Evolutionary conservation across 2,888 invertebrate species (phyloP).

Genomic region (Muscina levida): DNA sequence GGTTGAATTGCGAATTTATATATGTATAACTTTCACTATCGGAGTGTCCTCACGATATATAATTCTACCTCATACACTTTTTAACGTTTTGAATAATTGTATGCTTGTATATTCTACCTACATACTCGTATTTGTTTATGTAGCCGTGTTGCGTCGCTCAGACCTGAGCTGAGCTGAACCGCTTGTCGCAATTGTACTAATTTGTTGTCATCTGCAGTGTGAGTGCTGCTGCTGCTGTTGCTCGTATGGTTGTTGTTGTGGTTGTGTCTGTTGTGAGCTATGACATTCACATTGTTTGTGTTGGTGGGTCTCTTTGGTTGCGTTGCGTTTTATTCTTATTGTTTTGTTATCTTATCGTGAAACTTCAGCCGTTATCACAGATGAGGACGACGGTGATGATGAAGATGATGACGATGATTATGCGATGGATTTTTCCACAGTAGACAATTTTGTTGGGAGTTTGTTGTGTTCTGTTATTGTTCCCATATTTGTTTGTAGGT

Average conservation of each 20-base stretch:
- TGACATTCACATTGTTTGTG: not conserved
- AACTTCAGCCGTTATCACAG: conserved; percentile 54
- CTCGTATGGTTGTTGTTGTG: not conserved
- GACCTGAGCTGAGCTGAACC: no score
- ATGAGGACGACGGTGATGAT: conserved; percentile 37
- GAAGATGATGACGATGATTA: conserved; percentile 26
- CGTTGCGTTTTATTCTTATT: conserved; percentile 35
- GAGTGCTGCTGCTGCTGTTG: conserved; percentile 17
- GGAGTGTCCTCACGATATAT: no score
- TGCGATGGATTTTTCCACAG: conserved; percentile 36
- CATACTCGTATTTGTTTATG: no score
- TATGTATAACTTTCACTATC: no score
- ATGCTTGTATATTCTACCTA: no score
- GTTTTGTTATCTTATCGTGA: conserved; percentile 59
- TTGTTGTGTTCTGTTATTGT: conserved; percentile 37
- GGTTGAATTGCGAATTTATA: no score
- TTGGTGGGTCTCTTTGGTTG: not conserved
- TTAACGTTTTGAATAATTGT: no score
- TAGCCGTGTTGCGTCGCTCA: not conserved
- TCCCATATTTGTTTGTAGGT: conserved; percentile 15
- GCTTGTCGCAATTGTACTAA: conserved; percentile 53
- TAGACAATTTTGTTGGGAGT: conserved; percentile 18
- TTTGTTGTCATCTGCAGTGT: conserved; percentile 61
- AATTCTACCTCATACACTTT: no score
- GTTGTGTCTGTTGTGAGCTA: not conserved